Base-by-base conservation (phyloP, 2,888 invertebrate genomes). In the Cancer borealis region DNA sequence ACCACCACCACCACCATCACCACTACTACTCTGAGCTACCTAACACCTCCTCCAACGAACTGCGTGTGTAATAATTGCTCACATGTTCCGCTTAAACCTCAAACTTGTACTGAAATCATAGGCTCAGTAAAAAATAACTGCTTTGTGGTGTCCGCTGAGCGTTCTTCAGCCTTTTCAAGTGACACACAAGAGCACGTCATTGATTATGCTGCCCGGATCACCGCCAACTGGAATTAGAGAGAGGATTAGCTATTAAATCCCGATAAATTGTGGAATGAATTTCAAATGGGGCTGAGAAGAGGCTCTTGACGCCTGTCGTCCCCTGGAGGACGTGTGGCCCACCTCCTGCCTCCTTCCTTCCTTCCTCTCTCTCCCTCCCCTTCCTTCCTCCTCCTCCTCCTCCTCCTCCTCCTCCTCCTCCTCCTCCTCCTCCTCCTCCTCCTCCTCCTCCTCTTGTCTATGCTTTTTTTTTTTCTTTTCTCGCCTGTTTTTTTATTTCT, bases 251-350 rank as follows among this genome's bases (percentile, higher is more conserved):
- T 45, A 45, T 91, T 91, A 91, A 91, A 91, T 49, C 91, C 45
- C 91, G 66, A 88, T 39, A 45, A 91, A 91, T 91, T 60, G 91
- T 73, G 45, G 91, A 91, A 91, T 91, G 91, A 91, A 91, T 91
- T 91, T 91, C 91, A 66, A 91, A 91, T 73, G 66, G 46, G 91
- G 45, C 46, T 46, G 30, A 17, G 45, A 17, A 91, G 91, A 21
- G 73, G 46, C 73, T 73, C 91, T 91, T 91, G 91, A 91, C 73
- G 91, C 46, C 91, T 60, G 91, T 60, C 17, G 91, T 17, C 49
- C 60, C 39, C 17, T 14, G 8, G 91, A 60, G 91, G 54, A 54
- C 49, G 30, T 60, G 91, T 60, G 26, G 60, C 60, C 39, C 39
- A 21, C 91, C 91, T 66, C 45, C 91, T 39, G 88, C 60, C 66